Evolutionary conservation across 2,888 invertebrate species (phyloP).

Genomic region (Lithophane ornitopus): DNA sequence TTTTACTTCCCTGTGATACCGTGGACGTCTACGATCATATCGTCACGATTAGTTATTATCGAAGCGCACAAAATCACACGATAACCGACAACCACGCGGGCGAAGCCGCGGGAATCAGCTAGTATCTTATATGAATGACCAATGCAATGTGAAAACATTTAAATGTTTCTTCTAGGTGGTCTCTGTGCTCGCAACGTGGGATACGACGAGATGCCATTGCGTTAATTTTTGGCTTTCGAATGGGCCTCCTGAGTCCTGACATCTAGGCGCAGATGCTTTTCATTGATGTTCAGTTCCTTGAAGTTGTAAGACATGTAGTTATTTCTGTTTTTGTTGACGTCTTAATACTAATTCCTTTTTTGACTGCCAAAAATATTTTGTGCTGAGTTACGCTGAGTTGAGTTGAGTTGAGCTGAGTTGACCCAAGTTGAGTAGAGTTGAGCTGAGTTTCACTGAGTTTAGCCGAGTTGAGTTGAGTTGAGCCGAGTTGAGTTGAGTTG

Average conservation of each 20-base stretch:
- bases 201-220: slow-evolving; percentile 9
- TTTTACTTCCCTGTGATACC: background rate
- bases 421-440: too few species aligned
- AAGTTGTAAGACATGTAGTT: background rate
- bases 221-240: slow-evolving; percentile 1
- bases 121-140: background rate
- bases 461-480: too few species aligned
- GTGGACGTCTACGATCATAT: background rate
- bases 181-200: background rate
- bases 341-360: background rate
- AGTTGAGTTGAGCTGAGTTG: too few species aligned
- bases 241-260: background rate
- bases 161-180: slow-evolving; percentile 27
- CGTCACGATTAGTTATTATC: background rate
- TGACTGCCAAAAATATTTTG: background rate
- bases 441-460: too few species aligned
- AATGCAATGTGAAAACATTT: background rate
- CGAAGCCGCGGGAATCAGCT: too few species aligned
- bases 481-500: too few species aligned
- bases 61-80: background rate
- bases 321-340: background rate
- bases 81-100: too few species aligned
- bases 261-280: background rate
- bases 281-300: slow-evolving; percentile 14
- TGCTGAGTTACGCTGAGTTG: too few species aligned